These are phyloP conservation scores for Rhingia rostrata DNA, from an alignment of 2,888 invertebrate species.

Conservation along the genomic window DNA sequence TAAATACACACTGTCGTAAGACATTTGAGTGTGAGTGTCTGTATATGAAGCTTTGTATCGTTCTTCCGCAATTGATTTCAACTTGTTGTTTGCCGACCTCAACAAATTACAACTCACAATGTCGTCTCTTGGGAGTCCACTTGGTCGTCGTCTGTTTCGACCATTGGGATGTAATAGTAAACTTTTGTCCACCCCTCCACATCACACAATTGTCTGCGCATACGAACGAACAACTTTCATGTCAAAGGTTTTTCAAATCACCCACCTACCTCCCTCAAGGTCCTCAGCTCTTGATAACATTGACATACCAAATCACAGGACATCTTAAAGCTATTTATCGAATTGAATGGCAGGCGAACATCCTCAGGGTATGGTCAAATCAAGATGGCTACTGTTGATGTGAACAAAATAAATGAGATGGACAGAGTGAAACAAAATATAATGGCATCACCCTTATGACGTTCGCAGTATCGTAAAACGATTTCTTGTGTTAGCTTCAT, in stretches of 20 bases:
- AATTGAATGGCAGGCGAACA: conserved; percentile 33
- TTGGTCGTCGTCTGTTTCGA: neutral
- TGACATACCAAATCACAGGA: conserved; percentile 72
- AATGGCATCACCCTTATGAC: conserved; percentile 52
- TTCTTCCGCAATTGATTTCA: conserved; percentile 60
- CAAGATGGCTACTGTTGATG: conserved; percentile 40
- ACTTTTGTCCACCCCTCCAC: conserved; percentile 31
- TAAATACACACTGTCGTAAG: no score
- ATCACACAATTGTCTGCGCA: neutral
- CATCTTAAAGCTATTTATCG: conserved; percentile 68
- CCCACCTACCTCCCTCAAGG: neutral
- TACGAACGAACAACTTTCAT: conserved; percentile 26
- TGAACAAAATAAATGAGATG: neutral
- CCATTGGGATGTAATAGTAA: conserved; percentile 22
- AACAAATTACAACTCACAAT: conserved; percentile 67
- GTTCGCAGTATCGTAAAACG: conserved; percentile 68
- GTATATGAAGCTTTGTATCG: conserved; percentile 9
- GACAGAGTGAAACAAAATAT: neutral
- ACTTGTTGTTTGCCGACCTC: conserved; percentile 72
- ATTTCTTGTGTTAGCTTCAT: conserved; percentile 71
- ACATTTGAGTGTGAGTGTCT: no score
- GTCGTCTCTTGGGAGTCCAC: conserved; percentile 44
- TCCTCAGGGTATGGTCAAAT: conserved; percentile 7
- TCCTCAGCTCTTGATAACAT: conserved; percentile 55
- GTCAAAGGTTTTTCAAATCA: conserved; percentile 62